These are phyloP conservation scores for Apamea monoglypha DNA, from an alignment of 2,888 invertebrate species.

Conservation along the genomic window DNA sequence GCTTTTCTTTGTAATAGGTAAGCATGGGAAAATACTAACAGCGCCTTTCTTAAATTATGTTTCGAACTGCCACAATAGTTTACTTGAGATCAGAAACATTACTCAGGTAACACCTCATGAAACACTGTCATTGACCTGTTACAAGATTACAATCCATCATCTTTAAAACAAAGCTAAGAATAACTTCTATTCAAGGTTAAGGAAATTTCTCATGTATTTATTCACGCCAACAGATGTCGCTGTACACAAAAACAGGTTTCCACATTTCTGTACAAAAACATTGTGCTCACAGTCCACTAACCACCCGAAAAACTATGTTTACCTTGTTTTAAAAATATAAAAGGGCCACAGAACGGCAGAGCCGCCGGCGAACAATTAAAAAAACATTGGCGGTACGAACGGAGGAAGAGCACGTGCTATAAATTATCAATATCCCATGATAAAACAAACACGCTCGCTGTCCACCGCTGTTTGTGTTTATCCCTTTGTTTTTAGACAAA, in stretches of 20 bases:
- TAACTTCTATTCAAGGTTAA: constrained; percentile 9
- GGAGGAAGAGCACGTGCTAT: constrained; percentile 78
- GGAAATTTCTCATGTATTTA: constrained; percentile 17
- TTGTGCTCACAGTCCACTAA: constrained; percentile 55
- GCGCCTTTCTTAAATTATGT: background rate
- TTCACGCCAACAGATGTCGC: constrained; percentile 62
- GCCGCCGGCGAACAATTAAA: constrained; percentile 76
- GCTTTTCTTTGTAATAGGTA: background rate
- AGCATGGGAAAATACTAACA: background rate
- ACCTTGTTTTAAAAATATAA: constrained; percentile 70
- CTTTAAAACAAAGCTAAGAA: constrained; percentile 16
- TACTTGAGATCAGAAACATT: background rate
- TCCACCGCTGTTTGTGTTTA: constrained; percentile 78
- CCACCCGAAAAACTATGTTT: constrained; percentile 70
- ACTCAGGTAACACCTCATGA: background rate
- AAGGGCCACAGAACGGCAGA: constrained; percentile 64
- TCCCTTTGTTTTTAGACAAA: constrained; percentile 84
- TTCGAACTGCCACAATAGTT: background rate
- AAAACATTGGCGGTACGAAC: constrained; percentile 71
- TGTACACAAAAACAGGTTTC: constrained; percentile 34
- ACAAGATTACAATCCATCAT: constrained; percentile 11
- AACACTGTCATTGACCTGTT: background rate
- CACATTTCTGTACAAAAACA: constrained; percentile 40
- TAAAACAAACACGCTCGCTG: constrained; percentile 82
- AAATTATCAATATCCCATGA: constrained; percentile 90